Evolutionary conservation across 37 sponge, comb jelly and placozoan species (phyloP), one percentile per base, ranked within the genome.

Genomic region (Mnemiopsis leidyi): DNA sequence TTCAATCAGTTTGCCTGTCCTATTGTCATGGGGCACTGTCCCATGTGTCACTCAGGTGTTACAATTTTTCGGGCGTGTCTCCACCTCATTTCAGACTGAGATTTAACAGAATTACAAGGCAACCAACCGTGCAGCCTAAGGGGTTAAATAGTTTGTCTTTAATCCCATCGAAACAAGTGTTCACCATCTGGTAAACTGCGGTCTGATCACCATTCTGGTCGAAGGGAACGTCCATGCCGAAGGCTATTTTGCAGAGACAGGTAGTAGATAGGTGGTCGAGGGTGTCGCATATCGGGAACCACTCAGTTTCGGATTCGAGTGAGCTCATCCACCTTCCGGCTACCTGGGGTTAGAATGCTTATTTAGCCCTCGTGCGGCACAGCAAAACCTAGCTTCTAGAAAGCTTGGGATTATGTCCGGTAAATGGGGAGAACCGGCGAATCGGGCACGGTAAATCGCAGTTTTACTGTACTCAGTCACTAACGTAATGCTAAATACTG

Each of bases 141-240:
- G 82, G 82, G 38, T 79, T 79, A 36, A 79, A 79, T 2, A 79
- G 82, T 32, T 36, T 35, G 29, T 79, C 82, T 35, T 79, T 79
- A 13, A 79, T 79, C 31, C 82, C 82, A 34, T 13, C 33, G 21
- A 79, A 79, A 35, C 82, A 79, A 29, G 38, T 79, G 21, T 33
- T 29, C 36, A 79, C 29, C 35, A 79, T 36, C 82, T 79, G 23
- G 82, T 79, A 79, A 13, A 79, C 36, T 29, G 36, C 82, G 3
- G 30, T 18, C 36, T 79, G 36, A 25, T 69, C 73, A 18, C 82
- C 82, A 16, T 35, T 30, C 16, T 79, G 32, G 37, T 32, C 21
- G 21, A 79, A 79, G 36, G 82, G 82, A 13, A 79, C 82, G 29
- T 79, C 82, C 82, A 79, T 30, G 38, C 32, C 82, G 21, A 79